Conservation (phyloP, 2,797 vertebrate species). For the Crax fasciolata region DNA sequence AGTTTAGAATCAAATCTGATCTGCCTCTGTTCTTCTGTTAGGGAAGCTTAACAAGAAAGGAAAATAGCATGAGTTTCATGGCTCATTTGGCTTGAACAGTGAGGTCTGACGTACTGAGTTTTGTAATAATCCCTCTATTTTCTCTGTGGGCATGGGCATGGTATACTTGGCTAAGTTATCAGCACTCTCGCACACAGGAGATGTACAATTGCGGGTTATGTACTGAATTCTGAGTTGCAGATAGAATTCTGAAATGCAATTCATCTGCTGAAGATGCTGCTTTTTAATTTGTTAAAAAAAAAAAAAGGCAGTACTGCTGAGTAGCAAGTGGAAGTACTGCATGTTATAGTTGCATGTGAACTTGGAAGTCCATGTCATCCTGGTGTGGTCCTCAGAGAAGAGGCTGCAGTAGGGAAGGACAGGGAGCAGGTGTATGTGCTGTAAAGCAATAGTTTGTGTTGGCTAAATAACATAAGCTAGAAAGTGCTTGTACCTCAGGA, state of each 20-base stretch:
- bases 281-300: background rate
- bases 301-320: background rate
- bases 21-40: background rate
- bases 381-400: background rate
- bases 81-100: background rate
- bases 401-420: background rate
- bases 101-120: background rate
- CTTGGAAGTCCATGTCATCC: background rate
- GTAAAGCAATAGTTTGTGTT: background rate
- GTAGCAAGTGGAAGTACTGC: background rate
- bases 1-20: slow-evolving; percentile 13
- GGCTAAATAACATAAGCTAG: background rate
- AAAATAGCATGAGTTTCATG: slow-evolving; percentile 4
- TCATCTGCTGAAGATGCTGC: background rate
- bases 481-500: background rate
- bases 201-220: background rate
- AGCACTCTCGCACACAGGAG: background rate
- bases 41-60: background rate
- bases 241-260: background rate
- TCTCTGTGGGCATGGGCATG: background rate
- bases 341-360: background rate
- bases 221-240: background rate
- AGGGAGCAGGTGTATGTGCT: rapidly evolving
- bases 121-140: background rate
- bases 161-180: background rate